Conservation (phyloP, 2,888 invertebrate genomes). For the Pristionchus maxplancki region DNA sequence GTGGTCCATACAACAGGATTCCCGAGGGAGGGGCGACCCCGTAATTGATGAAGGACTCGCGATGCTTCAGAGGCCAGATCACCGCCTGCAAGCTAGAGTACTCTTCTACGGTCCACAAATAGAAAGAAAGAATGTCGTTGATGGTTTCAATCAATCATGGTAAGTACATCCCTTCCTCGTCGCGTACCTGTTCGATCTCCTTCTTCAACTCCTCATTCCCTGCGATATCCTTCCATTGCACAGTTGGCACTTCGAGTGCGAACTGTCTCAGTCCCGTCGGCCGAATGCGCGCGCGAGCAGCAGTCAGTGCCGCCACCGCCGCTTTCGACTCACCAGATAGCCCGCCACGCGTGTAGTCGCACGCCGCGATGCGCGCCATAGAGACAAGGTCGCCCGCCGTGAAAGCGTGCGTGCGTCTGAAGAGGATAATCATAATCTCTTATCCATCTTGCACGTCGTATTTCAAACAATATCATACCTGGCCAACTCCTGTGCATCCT, state of each 20-base stretch:
- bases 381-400: slow-evolving; percentile 69
- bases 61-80: slow-evolving; percentile 93
- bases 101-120: too few species aligned
- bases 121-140: too few species aligned
- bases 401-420: slow-evolving; percentile 71
- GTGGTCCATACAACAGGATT: slow-evolving; percentile 94
- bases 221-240: slow-evolving; percentile 92
- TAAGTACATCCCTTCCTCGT: too few species aligned
- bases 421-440: background rate
- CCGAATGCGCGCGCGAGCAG: slow-evolving; percentile 58
- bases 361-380: slow-evolving; percentile 58
- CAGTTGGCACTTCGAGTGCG: slow-evolving; percentile 77
- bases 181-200: slow-evolving; percentile 81
- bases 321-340: slow-evolving; percentile 43
- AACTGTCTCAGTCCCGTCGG: slow-evolving; percentile 75
- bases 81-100: slow-evolving; percentile 86
- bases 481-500: slow-evolving; percentile 15
- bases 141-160: too few species aligned
- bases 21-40: slow-evolving; percentile 87
- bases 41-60: slow-evolving; percentile 86
- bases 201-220: slow-evolving; percentile 91
- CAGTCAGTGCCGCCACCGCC: slow-evolving; percentile 44
- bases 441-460: slow-evolving; percentile 19
- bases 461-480: slow-evolving; percentile 10
- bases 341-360: slow-evolving; percentile 45